A percentile compares a stretch with the other conserved stretches of the same genome.
Evolutionary conservation across 2,113 vertebrate species (phyloP).

Genomic region (Anser cygnoides): DNA sequence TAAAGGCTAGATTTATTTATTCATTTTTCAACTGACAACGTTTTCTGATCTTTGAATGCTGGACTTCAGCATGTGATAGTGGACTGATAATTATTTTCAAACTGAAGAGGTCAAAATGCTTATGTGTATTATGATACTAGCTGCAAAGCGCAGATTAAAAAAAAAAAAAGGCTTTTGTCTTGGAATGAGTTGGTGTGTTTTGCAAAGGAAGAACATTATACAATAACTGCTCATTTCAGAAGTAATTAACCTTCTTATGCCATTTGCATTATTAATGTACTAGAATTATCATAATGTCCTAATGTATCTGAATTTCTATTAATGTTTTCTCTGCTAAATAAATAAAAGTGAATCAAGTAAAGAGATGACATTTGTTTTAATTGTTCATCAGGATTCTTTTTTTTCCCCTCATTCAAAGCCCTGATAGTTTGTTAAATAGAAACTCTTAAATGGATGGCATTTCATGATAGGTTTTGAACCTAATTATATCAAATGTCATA

Average conservation of each 20-base stretch:
- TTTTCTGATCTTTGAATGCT: constrained; percentile 13
- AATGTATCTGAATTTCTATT: constrained; percentile 71
- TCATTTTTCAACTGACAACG: neutral
- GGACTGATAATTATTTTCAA: constrained; percentile 13
- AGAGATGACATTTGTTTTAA: constrained; percentile 73
- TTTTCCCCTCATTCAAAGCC: constrained; percentile 25
- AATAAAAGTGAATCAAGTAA: constrained; percentile 62
- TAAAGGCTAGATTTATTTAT: neutral
- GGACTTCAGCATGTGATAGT: neutral
- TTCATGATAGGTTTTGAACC: constrained; percentile 69
- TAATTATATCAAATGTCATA: constrained; percentile 76
- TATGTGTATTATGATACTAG: neutral
- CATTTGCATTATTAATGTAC: constrained; percentile 75
- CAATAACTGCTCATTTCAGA: constrained; percentile 68
- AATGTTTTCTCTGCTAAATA: constrained; percentile 72
- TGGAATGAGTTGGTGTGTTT: constrained; percentile 34
- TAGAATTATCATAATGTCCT: constrained; percentile 62
- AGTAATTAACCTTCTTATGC: constrained; percentile 76
- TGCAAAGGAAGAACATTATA: constrained; percentile 39
- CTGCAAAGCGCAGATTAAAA: neutral
- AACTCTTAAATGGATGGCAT: constrained; percentile 68
- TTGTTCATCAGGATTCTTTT: constrained; percentile 59
- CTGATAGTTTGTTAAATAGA: constrained; percentile 65
- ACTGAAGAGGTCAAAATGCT: constrained; percentile 16
- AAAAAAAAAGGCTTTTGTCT: constrained; percentile 9